These are phyloP conservation scores for Ornithoptera priamus DNA, from an alignment of 2,888 invertebrate species.

Conservation along the genomic window DNA sequence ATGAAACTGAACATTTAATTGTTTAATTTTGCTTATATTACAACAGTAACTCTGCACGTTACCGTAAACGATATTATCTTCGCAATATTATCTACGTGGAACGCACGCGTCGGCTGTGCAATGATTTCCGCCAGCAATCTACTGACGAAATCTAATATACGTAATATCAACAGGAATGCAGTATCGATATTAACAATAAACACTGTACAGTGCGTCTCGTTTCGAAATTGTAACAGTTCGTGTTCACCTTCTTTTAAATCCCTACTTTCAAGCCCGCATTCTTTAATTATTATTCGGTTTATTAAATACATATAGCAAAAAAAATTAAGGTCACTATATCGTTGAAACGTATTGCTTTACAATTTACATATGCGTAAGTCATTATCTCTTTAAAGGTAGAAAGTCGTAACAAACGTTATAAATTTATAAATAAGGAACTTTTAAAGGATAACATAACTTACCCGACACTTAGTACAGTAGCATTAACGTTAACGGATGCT, in stretches of 20 bases:
- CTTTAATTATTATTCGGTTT: slow-evolving; percentile 13
- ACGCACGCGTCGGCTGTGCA: slow-evolving; percentile 38
- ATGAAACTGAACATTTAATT: slow-evolving; percentile 12
- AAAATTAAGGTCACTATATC: neutral
- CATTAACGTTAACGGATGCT: neutral
- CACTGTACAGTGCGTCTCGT: slow-evolving; percentile 21
- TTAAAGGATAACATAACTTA: neutral
- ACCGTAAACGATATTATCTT: slow-evolving; percentile 31
- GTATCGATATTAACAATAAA: slow-evolving; percentile 32
- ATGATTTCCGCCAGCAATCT: slow-evolving; percentile 40
- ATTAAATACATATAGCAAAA: slow-evolving; percentile 9
- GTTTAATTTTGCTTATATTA: slow-evolving; percentile 19
- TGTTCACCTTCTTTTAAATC: slow-evolving; percentile 15
- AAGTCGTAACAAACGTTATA: neutral
- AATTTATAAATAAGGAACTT: neutral
- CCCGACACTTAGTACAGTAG: neutral
- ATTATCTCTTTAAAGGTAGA: neutral
- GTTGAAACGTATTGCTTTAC: neutral
- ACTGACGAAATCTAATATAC: slow-evolving; percentile 44
- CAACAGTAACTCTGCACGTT: slow-evolving; percentile 21
- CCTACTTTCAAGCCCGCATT: slow-evolving; percentile 9
- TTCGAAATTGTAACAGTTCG: slow-evolving; percentile 24
- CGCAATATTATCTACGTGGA: slow-evolving; percentile 37
- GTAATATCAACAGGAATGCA: slow-evolving; percentile 39
- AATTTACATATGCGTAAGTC: neutral